Base-by-base conservation (phyloP, 2,113 vertebrate genomes). In the Rhinopomastus cyanomelas region DNA sequence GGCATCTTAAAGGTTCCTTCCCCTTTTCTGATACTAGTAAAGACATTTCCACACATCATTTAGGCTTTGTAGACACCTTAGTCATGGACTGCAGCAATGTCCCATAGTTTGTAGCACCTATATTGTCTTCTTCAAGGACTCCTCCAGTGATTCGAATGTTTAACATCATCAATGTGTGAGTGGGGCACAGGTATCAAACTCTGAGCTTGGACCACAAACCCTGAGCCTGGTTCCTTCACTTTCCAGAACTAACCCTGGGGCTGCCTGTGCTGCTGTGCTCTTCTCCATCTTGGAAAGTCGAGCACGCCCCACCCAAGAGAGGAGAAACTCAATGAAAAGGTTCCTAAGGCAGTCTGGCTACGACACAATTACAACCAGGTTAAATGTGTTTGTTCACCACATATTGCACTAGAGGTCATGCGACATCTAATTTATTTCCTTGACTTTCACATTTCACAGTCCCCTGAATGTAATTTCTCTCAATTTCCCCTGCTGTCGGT, bases 381-480 rank as follows among this genome's bases (percentile, higher is more conserved):
- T 91, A 69, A 94, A 95, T 87, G 86, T 81, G 94, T 88, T 90
- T 94, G 66, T 92, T 87, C 92, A 91, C 68, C 60, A 81, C 85
- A 68, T 90, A 95, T 87, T 95, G 86, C 55, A 59, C 75, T 90
- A 92, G 90, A 95, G 89, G 90, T 96, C 93, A 93, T 55, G 62
- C 55, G 94, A 86, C 89, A 88, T 84, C 74, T 95, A 86, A 94
- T 95, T 71, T 89, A 94, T 95, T 96, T 88, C 87, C 79, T 77
- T 77, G 88, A 89, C 93, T 95, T 93, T 89, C 71, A 87, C 76
- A 90, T 92, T 97, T 96, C 85, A 95, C 79, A 89, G 68, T 93
- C 92, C 61, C 82, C 42, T 89, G 91, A 87, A 93, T 81, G 78
- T 85, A 93, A 92, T 93, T 93, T 93, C 90, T 95, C 91, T 78